These are phyloP conservation scores for Karalla daura DNA, from an alignment of 2,797 vertebrate species.

Conservation along the genomic window DNA sequence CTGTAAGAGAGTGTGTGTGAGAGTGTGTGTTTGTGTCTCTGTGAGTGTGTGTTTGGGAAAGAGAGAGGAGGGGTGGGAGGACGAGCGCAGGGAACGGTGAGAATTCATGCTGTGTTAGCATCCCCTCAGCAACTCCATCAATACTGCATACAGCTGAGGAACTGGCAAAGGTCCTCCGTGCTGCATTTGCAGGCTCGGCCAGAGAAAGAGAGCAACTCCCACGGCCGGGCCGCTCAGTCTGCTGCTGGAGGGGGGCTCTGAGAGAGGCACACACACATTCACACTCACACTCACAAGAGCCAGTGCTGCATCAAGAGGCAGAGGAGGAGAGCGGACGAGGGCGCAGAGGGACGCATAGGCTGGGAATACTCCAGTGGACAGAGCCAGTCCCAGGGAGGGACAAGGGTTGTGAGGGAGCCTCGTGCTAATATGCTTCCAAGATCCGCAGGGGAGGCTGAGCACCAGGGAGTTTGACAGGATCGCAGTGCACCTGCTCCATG, in stretches of 20 bases:
- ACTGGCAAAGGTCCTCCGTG: slow-evolving; percentile 81
- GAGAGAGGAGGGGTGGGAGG: slow-evolving; percentile 39
- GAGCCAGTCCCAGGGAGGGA: slow-evolving; percentile 53
- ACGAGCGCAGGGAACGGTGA: slow-evolving; percentile 60
- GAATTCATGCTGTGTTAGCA: slow-evolving; percentile 90
- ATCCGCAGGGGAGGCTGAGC: slow-evolving; percentile 61
- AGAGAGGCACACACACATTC: slow-evolving; percentile 39
- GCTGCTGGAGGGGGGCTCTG: slow-evolving; percentile 60
- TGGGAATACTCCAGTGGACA: slow-evolving; percentile 64
- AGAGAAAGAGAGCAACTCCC: slow-evolving; percentile 73
- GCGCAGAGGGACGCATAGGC: slow-evolving; percentile 43
- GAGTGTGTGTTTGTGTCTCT: slow-evolving; percentile 2
- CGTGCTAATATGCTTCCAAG: slow-evolving; percentile 71
- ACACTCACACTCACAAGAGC: slow-evolving; percentile 39
- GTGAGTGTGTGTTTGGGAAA: slow-evolving; percentile 9
- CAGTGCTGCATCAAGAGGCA: slow-evolving; percentile 70
- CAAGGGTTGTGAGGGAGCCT: slow-evolving; percentile 44
- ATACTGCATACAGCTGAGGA: slow-evolving; percentile 88
- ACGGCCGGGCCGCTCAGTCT: slow-evolving; percentile 67
- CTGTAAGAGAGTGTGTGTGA: not conserved
- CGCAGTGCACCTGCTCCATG: slow-evolving; percentile 76
- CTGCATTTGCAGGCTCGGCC: slow-evolving; percentile 76
- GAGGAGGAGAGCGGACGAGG: slow-evolving; percentile 63
- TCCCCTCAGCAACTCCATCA: slow-evolving; percentile 90
- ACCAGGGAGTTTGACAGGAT: slow-evolving; percentile 71